Percentiles rank a stretch among this genome's conserved stretches.
Conservation (phyloP, 2,113 vertebrate genomes). For the human region GRCh38 chr7:51585501-51586000, state of each 20-base stretch:
- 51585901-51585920: not conserved
- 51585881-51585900: not conserved
- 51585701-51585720: not conserved
- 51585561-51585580: not conserved
- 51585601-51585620: not conserved
- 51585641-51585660: not conserved
- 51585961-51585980: not conserved
- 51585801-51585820: accelerated
- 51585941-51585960: not conserved
- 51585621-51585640: not conserved
- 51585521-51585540: not conserved
- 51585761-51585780: accelerated
- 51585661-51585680: not conserved
- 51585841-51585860: too few relatives aligned
- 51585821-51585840: not conserved
- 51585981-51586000: not conserved
- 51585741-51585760: not conserved
- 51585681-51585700: not conserved
- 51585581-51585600: not conserved
- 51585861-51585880: not conserved
- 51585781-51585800: not conserved
- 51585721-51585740: not conserved
- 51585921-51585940: not conserved
- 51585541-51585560: not conserved
- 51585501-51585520: not conserved